phyloP scores from a whole-genome alignment of 2,797 vertebrate species.

The Moxostoma hubbsi region DNA sequence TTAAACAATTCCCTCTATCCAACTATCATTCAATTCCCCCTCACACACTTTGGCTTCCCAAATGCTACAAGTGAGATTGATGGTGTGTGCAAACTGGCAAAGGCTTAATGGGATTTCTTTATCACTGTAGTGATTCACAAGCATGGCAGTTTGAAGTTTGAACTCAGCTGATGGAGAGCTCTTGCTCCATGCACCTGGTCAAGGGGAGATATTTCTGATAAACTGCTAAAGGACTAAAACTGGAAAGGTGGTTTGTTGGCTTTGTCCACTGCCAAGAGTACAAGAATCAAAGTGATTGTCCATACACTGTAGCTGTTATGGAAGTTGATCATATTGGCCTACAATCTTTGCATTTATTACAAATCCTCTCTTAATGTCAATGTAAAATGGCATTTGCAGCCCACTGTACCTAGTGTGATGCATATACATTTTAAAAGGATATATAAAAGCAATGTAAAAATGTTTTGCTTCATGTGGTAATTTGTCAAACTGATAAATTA shows the following conservation, averaged over 20 bases:
- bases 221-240: conserved; percentile 9
- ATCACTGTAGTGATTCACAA: conserved; percentile 43
- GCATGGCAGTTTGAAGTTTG: conserved; percentile 14
- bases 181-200: conserved; percentile 11
- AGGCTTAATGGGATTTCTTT: conserved; percentile 54
- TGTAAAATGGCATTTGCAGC: too few species aligned
- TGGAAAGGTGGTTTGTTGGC: not conserved
- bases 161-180: conserved; percentile 34
- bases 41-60: conserved; percentile 26
- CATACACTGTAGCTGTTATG: not conserved
- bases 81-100: conserved; percentile 47
- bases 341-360: too few species aligned
- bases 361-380: too few species aligned
- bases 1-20: conserved; percentile 13
- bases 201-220: conserved; percentile 24
- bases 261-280: conserved; percentile 13
- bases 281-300: not conserved
- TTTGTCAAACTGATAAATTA: too few species aligned
- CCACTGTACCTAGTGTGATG: too few species aligned
- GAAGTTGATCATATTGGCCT: not conserved
- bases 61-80: conserved; percentile 40
- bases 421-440: too few species aligned
- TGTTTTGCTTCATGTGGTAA: too few species aligned
- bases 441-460: too few species aligned
- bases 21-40: conserved; percentile 24